Evolutionary conservation across 1,140 invertebrate genomes (phyloP).

Genomic region (Dicyema japonicum): DNA sequence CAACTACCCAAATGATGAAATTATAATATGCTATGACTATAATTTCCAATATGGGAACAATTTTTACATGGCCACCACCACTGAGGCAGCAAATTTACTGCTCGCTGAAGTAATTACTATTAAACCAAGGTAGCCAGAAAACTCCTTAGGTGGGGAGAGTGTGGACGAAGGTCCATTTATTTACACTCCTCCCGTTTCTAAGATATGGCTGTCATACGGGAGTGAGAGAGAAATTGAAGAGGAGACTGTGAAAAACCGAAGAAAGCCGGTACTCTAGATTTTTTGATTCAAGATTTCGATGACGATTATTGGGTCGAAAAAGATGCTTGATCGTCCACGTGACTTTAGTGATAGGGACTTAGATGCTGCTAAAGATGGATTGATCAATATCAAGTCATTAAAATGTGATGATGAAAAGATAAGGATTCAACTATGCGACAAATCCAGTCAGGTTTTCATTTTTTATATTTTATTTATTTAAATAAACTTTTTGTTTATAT

Average conservation of each 20-base stretch:
- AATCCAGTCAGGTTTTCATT: too few relatives aligned
- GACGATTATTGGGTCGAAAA: too few relatives aligned
- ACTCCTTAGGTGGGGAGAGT: not conserved
- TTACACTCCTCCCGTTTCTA: not conserved
- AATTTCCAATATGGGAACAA: not conserved
- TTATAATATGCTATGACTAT: not conserved
- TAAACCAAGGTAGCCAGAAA: not conserved
- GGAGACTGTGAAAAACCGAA: not conserved
- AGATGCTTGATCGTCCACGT: too few relatives aligned
- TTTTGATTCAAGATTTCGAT: too few relatives aligned
- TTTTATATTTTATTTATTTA: too few relatives aligned
- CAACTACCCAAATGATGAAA: not conserved
- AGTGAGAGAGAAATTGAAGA: constrained; percentile 2
- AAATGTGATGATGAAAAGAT: too few relatives aligned
- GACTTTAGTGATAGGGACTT: too few relatives aligned
- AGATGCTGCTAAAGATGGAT: too few relatives aligned
- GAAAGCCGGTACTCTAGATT: not conserved
- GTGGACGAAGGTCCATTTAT: not conserved
- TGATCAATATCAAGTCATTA: too few relatives aligned
- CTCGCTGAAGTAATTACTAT: not conserved
- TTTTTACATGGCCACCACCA: not conserved
- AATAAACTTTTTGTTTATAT: too few relatives aligned
- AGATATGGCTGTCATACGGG: not conserved
- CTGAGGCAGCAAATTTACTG: not conserved
- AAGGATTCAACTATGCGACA: too few relatives aligned